Percentiles rank a stretch among this genome's conserved stretches.
These are phyloP conservation scores for Campylomormyrus tamandua DNA, from an alignment of 2,113 vertebrate species.

Conservation along the genomic window DNA sequence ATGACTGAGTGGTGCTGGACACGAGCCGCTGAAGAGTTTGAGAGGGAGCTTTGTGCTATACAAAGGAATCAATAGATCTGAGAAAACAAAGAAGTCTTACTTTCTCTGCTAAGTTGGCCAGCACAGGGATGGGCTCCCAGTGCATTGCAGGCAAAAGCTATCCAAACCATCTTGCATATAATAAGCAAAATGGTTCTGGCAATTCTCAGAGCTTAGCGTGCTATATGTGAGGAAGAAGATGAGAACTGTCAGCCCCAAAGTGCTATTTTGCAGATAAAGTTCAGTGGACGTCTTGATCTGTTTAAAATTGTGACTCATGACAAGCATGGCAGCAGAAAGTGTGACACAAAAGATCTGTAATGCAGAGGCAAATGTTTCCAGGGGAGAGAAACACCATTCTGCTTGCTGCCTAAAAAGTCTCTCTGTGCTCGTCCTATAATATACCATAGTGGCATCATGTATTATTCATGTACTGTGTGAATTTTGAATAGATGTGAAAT, in stretches of 20 bases:
- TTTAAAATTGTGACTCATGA: neutral
- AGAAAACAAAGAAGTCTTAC: neutral
- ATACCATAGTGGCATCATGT: constrained; percentile 3
- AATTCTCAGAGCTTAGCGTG: neutral
- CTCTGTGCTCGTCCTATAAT: constrained; percentile 9
- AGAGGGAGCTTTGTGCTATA: neutral
- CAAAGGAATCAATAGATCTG: neutral
- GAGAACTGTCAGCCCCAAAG: constrained; percentile 8
- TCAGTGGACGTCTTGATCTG: neutral
- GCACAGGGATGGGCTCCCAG: neutral
- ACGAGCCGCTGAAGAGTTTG: neutral
- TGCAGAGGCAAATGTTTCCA: constrained; percentile 13
- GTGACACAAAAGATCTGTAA: neutral
- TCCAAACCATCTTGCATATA: neutral
- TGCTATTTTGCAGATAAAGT: neutral
- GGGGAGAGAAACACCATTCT: neutral
- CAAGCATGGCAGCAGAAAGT: neutral
- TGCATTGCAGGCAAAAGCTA: neutral
- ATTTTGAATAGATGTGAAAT: neutral
- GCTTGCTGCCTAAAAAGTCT: neutral
- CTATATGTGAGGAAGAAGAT: neutral
- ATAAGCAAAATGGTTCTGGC: neutral
- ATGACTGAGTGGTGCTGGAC: neutral
- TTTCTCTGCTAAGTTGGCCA: neutral
- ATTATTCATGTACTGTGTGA: constrained; percentile 17